phyloP scores from a whole-genome alignment of 1,140 invertebrate genomes.

The Aphidius gifuensis region DNA sequence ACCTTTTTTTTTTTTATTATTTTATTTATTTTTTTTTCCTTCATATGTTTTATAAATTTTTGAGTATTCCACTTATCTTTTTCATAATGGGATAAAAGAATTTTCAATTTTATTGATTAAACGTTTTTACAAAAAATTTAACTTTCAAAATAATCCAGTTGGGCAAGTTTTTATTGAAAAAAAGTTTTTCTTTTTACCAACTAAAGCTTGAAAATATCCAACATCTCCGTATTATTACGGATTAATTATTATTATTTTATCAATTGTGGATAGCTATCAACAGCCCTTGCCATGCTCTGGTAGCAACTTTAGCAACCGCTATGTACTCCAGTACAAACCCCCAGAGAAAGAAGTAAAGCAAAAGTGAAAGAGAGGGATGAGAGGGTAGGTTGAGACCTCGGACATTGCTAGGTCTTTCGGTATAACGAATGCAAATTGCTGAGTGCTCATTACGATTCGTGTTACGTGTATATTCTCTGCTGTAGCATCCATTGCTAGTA shows the following conservation, averaged over 20 bases:
- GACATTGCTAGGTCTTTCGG: background rate
- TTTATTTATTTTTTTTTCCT: slow-evolving; percentile 10
- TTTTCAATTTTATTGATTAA: slow-evolving; percentile 18
- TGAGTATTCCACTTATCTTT: background rate
- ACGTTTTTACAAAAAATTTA: slow-evolving; percentile 9
- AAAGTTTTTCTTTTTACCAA: background rate
- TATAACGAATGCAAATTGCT: slow-evolving; percentile 26
- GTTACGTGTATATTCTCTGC: slow-evolving; percentile 8
- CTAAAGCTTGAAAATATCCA: background rate
- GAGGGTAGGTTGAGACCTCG: too few relatives aligned
- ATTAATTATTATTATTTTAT: background rate
- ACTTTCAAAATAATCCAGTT: slow-evolving; percentile 2
- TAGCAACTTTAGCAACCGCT: too few relatives aligned
- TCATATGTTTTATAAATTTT: slow-evolving; percentile 1
- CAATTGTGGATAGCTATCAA: background rate
- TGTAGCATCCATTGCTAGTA: background rate
- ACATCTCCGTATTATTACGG: too few relatives aligned
- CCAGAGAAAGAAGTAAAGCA: too few relatives aligned
- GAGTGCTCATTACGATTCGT: slow-evolving; percentile 26
- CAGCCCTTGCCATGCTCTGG: too few relatives aligned
- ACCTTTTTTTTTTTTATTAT: slow-evolving; percentile 10
- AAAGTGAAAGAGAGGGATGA: too few relatives aligned
- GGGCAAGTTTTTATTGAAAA: too few relatives aligned
- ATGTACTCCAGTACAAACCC: too few relatives aligned
- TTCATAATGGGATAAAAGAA: slow-evolving; percentile 13